phyloP scores from a whole-genome alignment of 2,888 invertebrate species.

The Leptopilina drosophilae region DNA sequence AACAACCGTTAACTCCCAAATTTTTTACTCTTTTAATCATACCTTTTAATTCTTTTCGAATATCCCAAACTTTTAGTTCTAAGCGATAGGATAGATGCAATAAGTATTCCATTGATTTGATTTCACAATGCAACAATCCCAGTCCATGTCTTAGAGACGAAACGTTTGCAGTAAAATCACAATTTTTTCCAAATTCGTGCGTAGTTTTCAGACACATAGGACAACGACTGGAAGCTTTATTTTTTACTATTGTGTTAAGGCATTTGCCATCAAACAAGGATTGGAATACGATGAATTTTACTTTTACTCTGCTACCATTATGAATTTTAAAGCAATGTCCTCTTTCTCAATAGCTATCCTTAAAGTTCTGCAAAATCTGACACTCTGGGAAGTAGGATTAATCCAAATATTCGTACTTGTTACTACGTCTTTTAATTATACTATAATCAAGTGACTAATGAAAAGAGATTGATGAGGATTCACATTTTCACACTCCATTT shows the following conservation, averaged over 20 bases:
- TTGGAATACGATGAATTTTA: conserved; percentile 3
- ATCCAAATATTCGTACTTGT: neutral
- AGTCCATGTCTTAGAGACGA: neutral
- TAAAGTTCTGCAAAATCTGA: neutral
- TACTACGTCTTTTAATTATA: neutral
- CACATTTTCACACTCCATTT: neutral
- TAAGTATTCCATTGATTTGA: neutral
- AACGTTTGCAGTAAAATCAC: neutral
- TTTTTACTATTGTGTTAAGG: neutral
- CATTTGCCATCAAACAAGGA: neutral
- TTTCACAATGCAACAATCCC: neutral
- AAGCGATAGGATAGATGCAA: neutral
- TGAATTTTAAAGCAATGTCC: neutral
- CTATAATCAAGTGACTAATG: neutral
- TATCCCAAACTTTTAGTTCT: neutral
- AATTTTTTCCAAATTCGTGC: neutral
- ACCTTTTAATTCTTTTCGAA: neutral
- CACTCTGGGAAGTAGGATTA: conserved; percentile 2
- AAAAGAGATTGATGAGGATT: conserved; percentile 11
- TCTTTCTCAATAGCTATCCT: conserved; percentile 5
- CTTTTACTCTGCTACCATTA: neutral
- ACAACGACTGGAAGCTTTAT: neutral
- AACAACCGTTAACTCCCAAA: too few species aligned
- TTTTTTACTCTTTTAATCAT: too few species aligned
- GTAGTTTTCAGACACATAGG: too few species aligned